Conservation (phyloP, 2,113 vertebrate species). For the Nesospiza acunhae region DNA sequence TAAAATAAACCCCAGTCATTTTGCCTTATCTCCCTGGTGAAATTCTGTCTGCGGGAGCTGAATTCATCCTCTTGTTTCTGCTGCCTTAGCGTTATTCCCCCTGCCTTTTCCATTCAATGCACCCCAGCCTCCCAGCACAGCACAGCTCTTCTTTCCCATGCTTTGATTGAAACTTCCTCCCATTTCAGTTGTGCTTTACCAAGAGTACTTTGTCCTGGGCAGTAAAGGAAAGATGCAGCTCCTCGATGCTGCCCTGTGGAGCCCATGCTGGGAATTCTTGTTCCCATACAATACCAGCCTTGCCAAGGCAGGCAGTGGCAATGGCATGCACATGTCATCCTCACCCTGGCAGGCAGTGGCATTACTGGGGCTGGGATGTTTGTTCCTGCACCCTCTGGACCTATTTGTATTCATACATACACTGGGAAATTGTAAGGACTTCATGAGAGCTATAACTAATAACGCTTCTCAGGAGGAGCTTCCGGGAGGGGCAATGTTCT, state of each 20-base stretch:
- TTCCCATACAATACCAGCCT: slow-evolving; percentile 15
- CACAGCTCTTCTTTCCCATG: slow-evolving; percentile 34
- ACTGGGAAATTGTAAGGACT: slow-evolving; percentile 15
- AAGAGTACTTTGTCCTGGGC: slow-evolving; percentile 26
- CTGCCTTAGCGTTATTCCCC: background rate
- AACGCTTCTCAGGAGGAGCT: background rate
- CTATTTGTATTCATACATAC: slow-evolving; percentile 26
- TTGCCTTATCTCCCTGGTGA: background rate
- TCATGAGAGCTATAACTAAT: slow-evolving; percentile 13
- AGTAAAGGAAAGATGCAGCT: background rate
- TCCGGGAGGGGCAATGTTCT: background rate
- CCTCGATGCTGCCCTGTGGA: background rate
- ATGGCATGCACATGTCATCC: background rate
- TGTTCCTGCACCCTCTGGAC: slow-evolving; percentile 10
- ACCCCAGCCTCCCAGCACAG: background rate
- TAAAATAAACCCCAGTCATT: background rate
- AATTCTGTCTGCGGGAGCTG: background rate
- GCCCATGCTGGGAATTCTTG: slow-evolving; percentile 55
- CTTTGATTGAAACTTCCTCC: slow-evolving; percentile 56
- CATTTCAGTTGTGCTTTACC: background rate
- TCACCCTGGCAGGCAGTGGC: background rate
- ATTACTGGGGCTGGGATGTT: background rate
- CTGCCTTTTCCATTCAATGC: background rate
- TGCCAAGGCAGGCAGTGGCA: background rate
- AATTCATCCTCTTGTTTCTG: slow-evolving; percentile 33